Percentiles rank a stretch among this genome's conserved stretches.
These are phyloP conservation scores for Psittacula echo DNA, from an alignment of 2,797 vertebrate genomes.

Conservation along the genomic window DNA sequence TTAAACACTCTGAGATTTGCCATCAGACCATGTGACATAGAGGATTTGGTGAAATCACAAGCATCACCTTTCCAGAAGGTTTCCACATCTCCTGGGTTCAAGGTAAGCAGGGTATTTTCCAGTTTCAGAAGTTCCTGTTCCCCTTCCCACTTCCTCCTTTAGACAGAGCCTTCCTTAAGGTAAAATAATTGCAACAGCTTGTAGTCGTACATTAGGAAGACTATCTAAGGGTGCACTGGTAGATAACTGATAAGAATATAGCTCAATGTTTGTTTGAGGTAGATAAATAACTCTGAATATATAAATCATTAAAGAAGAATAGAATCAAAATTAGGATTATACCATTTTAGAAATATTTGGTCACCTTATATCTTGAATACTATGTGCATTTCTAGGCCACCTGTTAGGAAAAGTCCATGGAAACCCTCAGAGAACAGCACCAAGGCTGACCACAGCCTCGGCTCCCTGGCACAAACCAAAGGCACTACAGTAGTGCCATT, in stretches of 20 bases:
- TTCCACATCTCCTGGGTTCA: background rate
- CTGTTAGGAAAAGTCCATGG: background rate
- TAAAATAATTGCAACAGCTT: background rate
- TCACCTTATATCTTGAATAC: accelerated
- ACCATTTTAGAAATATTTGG: background rate
- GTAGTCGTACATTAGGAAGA: background rate
- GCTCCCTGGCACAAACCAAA: background rate
- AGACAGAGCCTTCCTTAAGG: background rate
- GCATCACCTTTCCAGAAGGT: accelerated
- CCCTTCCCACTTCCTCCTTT: background rate
- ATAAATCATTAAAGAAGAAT: background rate
- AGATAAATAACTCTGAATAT: background rate
- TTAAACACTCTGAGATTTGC: background rate
- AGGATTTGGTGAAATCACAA: background rate
- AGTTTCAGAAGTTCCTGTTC: background rate
- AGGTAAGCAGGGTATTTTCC: background rate
- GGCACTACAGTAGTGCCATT: accelerated
- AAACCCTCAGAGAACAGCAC: background rate
- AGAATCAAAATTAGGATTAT: background rate
- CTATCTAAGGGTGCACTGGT: accelerated
- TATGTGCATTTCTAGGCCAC: background rate
- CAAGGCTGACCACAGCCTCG: background rate
- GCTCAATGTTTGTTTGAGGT: accelerated
- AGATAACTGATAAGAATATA: background rate
- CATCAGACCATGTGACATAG: background rate